Percentiles rank a stretch among this genome's conserved stretches.
phyloP scores from a whole-genome alignment of 64 coral and sea anemone genomes.

The Stylophora pistillata region DNA sequence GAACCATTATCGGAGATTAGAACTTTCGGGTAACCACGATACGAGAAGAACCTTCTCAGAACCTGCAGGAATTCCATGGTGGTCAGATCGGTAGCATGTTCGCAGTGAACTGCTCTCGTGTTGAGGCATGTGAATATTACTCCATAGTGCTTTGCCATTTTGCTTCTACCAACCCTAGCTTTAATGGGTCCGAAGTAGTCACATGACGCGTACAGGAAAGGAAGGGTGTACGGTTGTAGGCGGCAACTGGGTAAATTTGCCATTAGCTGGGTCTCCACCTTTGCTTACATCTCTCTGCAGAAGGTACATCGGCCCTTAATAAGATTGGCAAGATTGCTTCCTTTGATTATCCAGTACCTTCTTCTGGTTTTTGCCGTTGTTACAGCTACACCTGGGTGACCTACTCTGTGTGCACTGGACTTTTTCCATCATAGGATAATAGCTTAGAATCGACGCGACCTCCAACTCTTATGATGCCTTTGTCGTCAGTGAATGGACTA shows the following conservation, averaged over 20 bases:
- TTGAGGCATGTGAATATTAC: slow-evolving; percentile 67
- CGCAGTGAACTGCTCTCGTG: slow-evolving; percentile 54
- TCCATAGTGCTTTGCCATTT: slow-evolving; percentile 49
- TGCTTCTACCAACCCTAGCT: slow-evolving; percentile 41
- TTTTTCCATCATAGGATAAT: slow-evolving; percentile 43
- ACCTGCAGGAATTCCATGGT: slow-evolving; percentile 54
- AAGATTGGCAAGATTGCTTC: slow-evolving; percentile 20
- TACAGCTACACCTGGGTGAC: slow-evolving; percentile 45
- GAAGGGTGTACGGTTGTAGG: slow-evolving; percentile 26
- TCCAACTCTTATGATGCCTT: slow-evolving; percentile 62
- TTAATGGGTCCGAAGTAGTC: slow-evolving; percentile 51
- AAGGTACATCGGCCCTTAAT: slow-evolving; percentile 22
- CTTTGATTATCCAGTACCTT: slow-evolving; percentile 60
- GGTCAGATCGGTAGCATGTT: slow-evolving; percentile 9
- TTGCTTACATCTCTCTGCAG: slow-evolving; percentile 32
- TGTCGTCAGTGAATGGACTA: slow-evolving; percentile 60
- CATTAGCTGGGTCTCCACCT: slow-evolving; percentile 15
- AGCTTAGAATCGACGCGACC: slow-evolving; percentile 40
- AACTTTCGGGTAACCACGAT: not conserved
- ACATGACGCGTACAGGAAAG: slow-evolving; percentile 46
- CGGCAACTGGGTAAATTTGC: too few species aligned
- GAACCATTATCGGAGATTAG: slow-evolving; percentile 56
- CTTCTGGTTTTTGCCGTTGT: slow-evolving; percentile 41
- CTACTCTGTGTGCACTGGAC: slow-evolving; percentile 14
- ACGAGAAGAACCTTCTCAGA: slow-evolving; percentile 34